Evolutionary conservation across 2,797 vertebrate genomes (phyloP).

Genomic region (Sandelia bainsii): DNA sequence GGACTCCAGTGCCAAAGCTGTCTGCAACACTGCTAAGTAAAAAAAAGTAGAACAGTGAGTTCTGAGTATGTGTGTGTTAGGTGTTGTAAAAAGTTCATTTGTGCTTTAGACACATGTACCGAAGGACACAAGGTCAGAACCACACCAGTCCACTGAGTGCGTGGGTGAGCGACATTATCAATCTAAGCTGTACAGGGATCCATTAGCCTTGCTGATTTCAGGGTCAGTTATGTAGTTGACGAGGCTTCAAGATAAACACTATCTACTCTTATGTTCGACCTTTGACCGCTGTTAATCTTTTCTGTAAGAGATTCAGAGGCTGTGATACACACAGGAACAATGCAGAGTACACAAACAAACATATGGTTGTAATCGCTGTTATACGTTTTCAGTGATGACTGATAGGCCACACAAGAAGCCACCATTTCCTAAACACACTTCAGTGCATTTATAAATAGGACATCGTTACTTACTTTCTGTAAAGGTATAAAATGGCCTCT

Average conservation of each 20-base stretch:
- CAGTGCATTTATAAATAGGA: not conserved
- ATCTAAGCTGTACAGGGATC: constrained; percentile 24
- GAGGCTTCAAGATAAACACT: constrained; percentile 41
- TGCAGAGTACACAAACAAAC: not conserved
- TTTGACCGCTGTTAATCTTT: constrained; percentile 40
- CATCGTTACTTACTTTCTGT: not conserved
- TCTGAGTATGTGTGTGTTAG: not conserved
- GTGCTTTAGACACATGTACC: not conserved
- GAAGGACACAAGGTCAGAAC: not conserved
- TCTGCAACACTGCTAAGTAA: not conserved
- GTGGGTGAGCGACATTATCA: constrained; percentile 25
- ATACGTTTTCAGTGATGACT: not conserved
- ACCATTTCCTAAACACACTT: not conserved
- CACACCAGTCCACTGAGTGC: constrained; percentile 5
- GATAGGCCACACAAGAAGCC: not conserved
- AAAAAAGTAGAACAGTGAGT: too few relatives aligned
- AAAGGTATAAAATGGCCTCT: not conserved
- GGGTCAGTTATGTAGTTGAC: constrained; percentile 38
- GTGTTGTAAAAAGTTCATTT: not conserved
- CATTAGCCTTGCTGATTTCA: constrained; percentile 17
- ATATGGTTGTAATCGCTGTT: not conserved
- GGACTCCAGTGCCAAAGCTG: not conserved
- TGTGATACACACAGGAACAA: not conserved
- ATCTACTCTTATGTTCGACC: constrained; percentile 20
- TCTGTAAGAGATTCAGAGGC: not conserved